Evolutionary conservation across 1,140 invertebrate genomes (phyloP), one percentile per base, ranked within the genome.

Genomic region (Sycophila sp.): DNA sequence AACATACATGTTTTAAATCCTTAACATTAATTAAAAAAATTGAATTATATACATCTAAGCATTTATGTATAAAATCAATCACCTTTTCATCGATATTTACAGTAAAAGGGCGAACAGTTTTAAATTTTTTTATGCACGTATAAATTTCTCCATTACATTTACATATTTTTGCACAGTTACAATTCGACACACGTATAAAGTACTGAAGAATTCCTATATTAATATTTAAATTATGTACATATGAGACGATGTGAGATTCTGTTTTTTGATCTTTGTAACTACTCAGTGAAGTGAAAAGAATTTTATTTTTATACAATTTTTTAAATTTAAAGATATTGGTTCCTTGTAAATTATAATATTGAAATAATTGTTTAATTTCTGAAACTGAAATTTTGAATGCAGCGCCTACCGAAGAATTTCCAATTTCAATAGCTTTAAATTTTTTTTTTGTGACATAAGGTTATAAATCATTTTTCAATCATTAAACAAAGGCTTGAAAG

Each of bases 261-360:
- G 51, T 55, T 55, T 55, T 55, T 32, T 55, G 15, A 15, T 55
- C n/a, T 3, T 55, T 55, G 13, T 55, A 28, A 30, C 13, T 15
- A 22, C 2, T 5, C 30, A 30, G 26, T 55, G 28, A 30, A 30
- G 24, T 13, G 28, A 15, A 55, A 4, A 30, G 24, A 13, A 55
- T 8, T 55, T n/a, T 30, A 55, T 30, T 55, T 55, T 55, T n/a
- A 15, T 55, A 55, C 19, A 55, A 30, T 55, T 55, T 55, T 22
- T 28, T 55, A 55, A 55, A n/a, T 4, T 2, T 30, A 49, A 49
- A 49, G 7, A 49, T 15, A 49, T 49, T 49, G 6, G 4, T 19
- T 3, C 17, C 17, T 5, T n/a, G 15, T 49, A 49, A 5, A 11
- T 49, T 49, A 22, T 49, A 49, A 11, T 22, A 5, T 49, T 4